These are phyloP conservation scores for Ctenoplectra terminalis DNA, from an alignment of 1,140 invertebrate species.

Conservation along the genomic window DNA sequence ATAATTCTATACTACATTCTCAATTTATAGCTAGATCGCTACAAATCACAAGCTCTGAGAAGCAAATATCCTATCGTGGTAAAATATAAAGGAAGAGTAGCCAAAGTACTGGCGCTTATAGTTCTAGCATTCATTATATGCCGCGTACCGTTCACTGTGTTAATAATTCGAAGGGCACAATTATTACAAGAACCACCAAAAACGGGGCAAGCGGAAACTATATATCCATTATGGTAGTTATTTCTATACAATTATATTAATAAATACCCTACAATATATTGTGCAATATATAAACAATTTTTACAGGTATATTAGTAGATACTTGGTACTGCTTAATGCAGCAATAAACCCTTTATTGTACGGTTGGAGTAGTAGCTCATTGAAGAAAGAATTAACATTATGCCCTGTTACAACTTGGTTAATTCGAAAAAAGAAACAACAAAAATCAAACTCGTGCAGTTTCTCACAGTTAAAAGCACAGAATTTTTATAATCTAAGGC, in stretches of 20 bases:
- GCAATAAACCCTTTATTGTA: conserved; percentile 90
- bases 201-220: conserved; percentile 70
- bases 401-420: conserved; percentile 77
- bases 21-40: conserved; percentile 83
- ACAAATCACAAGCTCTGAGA: conserved; percentile 84
- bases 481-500: conserved; percentile 49
- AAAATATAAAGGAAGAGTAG: conserved; percentile 86
- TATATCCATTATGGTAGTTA: conserved; percentile 74
- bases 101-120: conserved; percentile 88
- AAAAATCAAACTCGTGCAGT: conserved; percentile 11
- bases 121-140: conserved; percentile 87
- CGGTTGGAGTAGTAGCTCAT: conserved; percentile 87
- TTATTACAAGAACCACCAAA: conserved; percentile 76
- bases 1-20: background rate
- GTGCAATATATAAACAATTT: background rate
- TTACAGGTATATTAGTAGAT: conserved; percentile 86
- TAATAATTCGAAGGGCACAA: conserved; percentile 86
- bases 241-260: conserved; percentile 14
- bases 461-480: conserved; percentile 25
- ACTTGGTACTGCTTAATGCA: conserved; percentile 87
- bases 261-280: background rate
- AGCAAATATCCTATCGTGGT: conserved; percentile 84
- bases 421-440: conserved; percentile 55
- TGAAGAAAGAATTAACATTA: conserved; percentile 85
- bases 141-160: conserved; percentile 87